These are phyloP conservation scores for Mesitornis unicolor DNA, from an alignment of 2,113 vertebrate species.

Conservation along the genomic window DNA sequence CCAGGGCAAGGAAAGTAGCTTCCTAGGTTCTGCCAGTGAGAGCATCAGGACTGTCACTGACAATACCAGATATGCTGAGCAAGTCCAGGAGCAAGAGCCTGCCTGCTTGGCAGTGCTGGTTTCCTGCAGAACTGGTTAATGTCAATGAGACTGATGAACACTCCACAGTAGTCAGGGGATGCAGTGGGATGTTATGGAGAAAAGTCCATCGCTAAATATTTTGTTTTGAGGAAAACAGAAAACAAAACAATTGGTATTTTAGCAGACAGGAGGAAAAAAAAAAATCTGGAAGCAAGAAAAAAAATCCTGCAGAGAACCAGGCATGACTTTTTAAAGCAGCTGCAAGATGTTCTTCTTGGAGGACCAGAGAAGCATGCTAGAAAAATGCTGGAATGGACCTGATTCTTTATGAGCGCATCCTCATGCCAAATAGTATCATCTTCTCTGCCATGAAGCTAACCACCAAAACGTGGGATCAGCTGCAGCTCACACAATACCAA, in stretches of 20 bases:
- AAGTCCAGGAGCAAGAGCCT: not conserved
- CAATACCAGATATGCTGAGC: not conserved
- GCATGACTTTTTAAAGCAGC: not conserved
- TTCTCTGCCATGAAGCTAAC: not conserved
- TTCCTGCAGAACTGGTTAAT: slow-evolving; percentile 28
- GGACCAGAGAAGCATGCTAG: not conserved
- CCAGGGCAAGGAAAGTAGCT: not conserved
- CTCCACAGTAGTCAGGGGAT: not conserved
- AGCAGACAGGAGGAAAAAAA: not conserved
- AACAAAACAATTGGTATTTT: slow-evolving; percentile 47
- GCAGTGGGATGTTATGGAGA: slow-evolving; percentile 4
- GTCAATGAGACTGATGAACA: not conserved
- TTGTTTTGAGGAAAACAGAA: slow-evolving; percentile 35
- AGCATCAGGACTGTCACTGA: not conserved
- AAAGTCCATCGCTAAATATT: slow-evolving; percentile 51
- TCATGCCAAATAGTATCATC: not conserved
- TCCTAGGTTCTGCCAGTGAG: not conserved
- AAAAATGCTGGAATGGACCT: slow-evolving; percentile 23
- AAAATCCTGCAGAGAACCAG: slow-evolving; percentile 46
- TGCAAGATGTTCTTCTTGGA: slow-evolving; percentile 46
- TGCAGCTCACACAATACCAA: not conserved
- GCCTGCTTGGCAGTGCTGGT: not conserved
- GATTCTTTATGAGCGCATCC: slow-evolving; percentile 5
- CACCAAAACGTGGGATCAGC: not conserved
- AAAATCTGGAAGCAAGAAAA: slow-evolving; percentile 1